phyloP scores from a whole-genome alignment of 2,113 vertebrate genomes.

The Pluvianellus socialis region DNA sequence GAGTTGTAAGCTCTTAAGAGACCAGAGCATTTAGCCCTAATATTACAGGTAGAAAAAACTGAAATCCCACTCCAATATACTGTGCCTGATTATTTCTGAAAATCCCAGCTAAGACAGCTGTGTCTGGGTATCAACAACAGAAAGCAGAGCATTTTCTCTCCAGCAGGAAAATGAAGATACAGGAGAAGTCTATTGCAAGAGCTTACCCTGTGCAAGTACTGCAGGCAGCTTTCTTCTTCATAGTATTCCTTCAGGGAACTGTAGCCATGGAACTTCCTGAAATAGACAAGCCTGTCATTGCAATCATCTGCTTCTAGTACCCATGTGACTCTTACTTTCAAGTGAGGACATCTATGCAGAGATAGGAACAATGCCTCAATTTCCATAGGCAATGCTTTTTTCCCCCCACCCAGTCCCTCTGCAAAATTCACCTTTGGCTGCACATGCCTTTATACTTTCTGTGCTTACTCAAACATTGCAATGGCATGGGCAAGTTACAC shows the following conservation, averaged over 20 bases:
- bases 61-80: background rate
- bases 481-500: background rate
- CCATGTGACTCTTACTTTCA: background rate
- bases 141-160: background rate
- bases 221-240: conserved; percentile 94
- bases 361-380: background rate
- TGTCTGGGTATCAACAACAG: background rate
- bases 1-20: background rate
- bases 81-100: background rate
- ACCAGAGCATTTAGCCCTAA: background rate
- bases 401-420: background rate
- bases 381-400: background rate
- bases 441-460: background rate
- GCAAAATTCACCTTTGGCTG: background rate
- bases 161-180: background rate
- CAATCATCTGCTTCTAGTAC: background rate
- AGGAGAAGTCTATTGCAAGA: background rate
- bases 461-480: background rate
- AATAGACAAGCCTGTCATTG: background rate
- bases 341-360: background rate
- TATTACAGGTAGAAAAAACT: background rate
- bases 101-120: background rate
- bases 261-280: conserved; percentile 96
- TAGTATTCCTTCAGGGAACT: conserved; percentile 95
- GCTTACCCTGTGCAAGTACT: conserved; percentile 94